Evolutionary conservation across 2,113 vertebrate species (phyloP), one percentile per base, ranked within the genome.

Genomic region (Smithornis capensis): DNA sequence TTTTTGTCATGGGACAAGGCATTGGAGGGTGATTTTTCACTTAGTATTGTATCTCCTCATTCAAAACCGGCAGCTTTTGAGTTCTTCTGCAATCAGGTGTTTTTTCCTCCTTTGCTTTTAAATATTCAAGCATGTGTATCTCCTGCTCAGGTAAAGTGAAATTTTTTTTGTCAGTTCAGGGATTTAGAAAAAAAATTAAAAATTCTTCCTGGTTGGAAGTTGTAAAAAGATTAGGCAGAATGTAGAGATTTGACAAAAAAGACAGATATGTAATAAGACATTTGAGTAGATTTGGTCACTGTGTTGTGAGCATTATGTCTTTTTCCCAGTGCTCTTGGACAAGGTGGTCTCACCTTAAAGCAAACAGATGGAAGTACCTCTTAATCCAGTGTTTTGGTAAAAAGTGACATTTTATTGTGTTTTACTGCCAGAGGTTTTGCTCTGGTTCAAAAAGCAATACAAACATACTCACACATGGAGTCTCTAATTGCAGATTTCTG

Each of bases 1-100:
- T 50, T 24, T 80, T 75, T 0, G 0, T 70, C 42, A 27, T 31
- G 47, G 7, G 22, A n/a, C 14, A 16, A 70, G 19, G 31, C 37
- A 70, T 24, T 6, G 5, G 7, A 40, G 13, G 14, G 9, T 65
- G 7, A 49, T 82, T 67, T 44, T 60, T 79, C 60, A 27, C 10
- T 71, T 21, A 71, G 37, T 10, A 63, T 14, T 35, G 1, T 18
- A 31, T 24, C 18, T 63, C 31, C 31, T 77, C 8, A 5, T 37
- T 59, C 17, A 45, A n/a, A n/a, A n/a, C n/a, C n/a, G n/a, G 9
- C 17, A 70, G 15, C 12, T 78, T 75, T 47, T 52, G 10, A 68
- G 62, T 29, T 73, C 4, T 68, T 11, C 11, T 21, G 13, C 16
- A 45, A 42, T 13, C 23, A 71, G n/a, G 3, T 64, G 5, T 13